phyloP scores from a whole-genome alignment of 2,888 invertebrate species.

The Bombyx huttoni region DNA sequence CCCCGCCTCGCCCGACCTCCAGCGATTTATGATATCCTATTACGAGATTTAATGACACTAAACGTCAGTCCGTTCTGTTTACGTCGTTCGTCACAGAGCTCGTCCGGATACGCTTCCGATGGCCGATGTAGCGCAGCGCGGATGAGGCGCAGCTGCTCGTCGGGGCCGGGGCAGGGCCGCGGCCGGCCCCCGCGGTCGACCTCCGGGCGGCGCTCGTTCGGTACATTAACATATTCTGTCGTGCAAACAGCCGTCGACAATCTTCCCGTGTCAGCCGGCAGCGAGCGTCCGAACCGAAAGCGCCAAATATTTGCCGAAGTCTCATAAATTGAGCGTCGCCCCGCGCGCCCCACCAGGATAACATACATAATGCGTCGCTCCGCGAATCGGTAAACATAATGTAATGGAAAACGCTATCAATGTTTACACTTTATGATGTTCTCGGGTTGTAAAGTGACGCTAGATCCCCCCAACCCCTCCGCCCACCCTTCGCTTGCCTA shows the following conservation, averaged over 20 bases:
- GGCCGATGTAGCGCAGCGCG: conserved; percentile 24
- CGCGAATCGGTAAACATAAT: conserved; percentile 72
- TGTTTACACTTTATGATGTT: conserved; percentile 71
- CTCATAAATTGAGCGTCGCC: conserved; percentile 64
- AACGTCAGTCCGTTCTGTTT: conserved; percentile 51
- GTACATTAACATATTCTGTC: conserved; percentile 62
- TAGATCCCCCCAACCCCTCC: conserved; percentile 12
- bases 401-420: conserved; percentile 71
- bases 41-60: conserved; percentile 71
- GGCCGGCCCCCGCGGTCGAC: no score
- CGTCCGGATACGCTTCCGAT: conserved; percentile 34
- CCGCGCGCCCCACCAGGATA: conserved; percentile 62
- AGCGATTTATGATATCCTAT: conserved; percentile 71
- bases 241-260: conserved; percentile 62
- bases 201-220: no score
- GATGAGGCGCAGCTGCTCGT: conserved; percentile 17
- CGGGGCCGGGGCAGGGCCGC: background rate
- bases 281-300: conserved; percentile 54
- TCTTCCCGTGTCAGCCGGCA: conserved; percentile 65
- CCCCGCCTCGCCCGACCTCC: conserved; percentile 60
- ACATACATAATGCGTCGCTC: conserved; percentile 69
- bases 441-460: conserved; percentile 60
- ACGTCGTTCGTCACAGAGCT: conserved; percentile 36
- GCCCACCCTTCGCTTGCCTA: background rate
- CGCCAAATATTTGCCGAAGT: conserved; percentile 69